A percentile compares a stretch with the other conserved stretches of the same genome.
phyloP scores from a whole-genome alignment of 2,113 vertebrate species.

The Rhinopomastus cyanomelas region DNA sequence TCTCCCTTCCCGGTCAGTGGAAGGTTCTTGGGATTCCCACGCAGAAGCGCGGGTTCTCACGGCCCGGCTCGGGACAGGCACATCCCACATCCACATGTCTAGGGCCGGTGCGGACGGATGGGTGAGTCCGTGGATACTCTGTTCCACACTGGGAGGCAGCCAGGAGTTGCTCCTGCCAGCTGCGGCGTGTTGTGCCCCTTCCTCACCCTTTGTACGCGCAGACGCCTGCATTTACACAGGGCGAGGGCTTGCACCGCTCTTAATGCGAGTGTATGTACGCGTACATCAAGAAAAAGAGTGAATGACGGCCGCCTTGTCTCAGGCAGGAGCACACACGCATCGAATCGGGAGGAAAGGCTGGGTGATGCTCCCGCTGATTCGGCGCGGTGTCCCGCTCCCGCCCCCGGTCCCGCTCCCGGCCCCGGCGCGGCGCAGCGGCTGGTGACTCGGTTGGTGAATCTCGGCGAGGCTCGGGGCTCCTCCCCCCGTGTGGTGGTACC shows the following conservation, averaged over 20 bases:
- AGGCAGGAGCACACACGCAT: neutral
- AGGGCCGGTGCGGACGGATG: neutral
- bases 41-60: neutral
- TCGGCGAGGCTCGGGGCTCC: slow-evolving; percentile 77
- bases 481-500: slow-evolving; percentile 82
- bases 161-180: neutral
- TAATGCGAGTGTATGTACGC: neutral
- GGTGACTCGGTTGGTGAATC: slow-evolving; percentile 39
- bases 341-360: slow-evolving; percentile 24
- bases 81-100: neutral
- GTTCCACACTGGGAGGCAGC: neutral
- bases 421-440: slow-evolving; percentile 20
- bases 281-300: neutral
- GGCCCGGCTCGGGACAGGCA: neutral
- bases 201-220: neutral
- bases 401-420: slow-evolving; percentile 39
- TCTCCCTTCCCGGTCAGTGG: neutral
- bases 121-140: neutral
- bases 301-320: neutral
- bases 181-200: neutral
- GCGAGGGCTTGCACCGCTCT: neutral
- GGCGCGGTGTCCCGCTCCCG: slow-evolving; percentile 24
- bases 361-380: slow-evolving; percentile 47
- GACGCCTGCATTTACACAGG: neutral
- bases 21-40: neutral